Evolutionary conservation across 37 sponge, comb jelly and placozoan genomes (phyloP).

Genomic region (Petrosia ficiformis): DNA sequence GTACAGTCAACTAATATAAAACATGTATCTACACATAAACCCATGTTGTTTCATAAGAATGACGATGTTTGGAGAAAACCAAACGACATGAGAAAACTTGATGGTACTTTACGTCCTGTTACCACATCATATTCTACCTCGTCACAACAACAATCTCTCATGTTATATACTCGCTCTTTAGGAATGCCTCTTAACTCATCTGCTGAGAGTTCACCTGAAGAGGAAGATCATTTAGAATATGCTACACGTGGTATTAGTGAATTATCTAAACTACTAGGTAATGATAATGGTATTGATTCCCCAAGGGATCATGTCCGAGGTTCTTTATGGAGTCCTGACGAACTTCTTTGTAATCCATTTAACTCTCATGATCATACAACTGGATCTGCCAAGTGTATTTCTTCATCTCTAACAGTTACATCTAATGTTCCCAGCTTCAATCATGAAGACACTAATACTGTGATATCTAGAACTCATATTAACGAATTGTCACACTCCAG

Average conservation of each 20-base stretch:
- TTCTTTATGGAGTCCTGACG: slow-evolving; percentile 16
- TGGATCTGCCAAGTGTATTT: no score
- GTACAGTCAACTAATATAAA: no score
- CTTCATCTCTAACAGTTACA: no score
- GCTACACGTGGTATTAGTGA: slow-evolving; percentile 72
- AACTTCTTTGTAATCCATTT: not conserved
- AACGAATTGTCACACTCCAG: no score
- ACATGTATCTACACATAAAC: no score
- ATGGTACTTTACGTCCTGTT: no score
- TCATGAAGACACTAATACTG: no score
- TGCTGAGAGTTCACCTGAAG: slow-evolving; percentile 8
- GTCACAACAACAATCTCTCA: slow-evolving; percentile 29
- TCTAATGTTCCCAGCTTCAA: no score
- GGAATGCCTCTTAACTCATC: slow-evolving; percentile 26
- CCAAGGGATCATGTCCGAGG: not conserved
- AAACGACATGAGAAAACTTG: not conserved
- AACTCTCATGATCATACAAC: no score
- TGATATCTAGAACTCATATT: no score
- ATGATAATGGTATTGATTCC: slow-evolving; percentile 10
- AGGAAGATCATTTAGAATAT: slow-evolving; percentile 59
- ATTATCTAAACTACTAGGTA: slow-evolving; percentile 64
- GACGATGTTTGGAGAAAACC: not conserved
- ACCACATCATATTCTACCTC: not conserved
- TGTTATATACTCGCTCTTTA: slow-evolving; percentile 57
- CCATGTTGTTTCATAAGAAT: no score